Evolutionary conservation across 2,888 invertebrate genomes (phyloP).

Genomic region (Leucophenga maculata): DNA sequence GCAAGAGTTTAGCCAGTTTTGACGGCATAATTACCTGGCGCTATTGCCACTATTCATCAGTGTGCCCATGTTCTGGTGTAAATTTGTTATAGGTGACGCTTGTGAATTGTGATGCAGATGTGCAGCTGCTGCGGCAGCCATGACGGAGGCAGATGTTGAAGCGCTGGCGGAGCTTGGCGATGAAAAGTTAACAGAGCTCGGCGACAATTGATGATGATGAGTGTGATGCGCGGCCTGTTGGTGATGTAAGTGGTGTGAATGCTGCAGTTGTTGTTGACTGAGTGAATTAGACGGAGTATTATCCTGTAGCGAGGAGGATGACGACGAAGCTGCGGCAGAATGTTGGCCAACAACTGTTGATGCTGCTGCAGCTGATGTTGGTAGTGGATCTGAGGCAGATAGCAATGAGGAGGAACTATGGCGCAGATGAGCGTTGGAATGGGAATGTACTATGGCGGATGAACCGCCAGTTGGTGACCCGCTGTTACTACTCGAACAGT

Average conservation of each 20-base stretch:
- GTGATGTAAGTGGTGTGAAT: constrained; percentile 40
- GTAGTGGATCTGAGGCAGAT: constrained; percentile 47
- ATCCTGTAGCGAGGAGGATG: constrained; percentile 11
- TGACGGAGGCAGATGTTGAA: constrained; percentile 60
- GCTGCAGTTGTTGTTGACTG: constrained; percentile 29
- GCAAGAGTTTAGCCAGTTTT: not conserved
- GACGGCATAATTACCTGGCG: constrained; percentile 64
- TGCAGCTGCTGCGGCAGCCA: constrained; percentile 68
- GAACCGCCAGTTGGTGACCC: constrained; percentile 53
- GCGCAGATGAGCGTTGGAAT: constrained; percentile 51
- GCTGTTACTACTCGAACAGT: constrained; percentile 56
- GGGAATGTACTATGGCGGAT: constrained; percentile 43
- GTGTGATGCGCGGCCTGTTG: constrained; percentile 45
- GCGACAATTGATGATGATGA: constrained; percentile 41
- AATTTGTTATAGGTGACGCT: constrained; percentile 71
- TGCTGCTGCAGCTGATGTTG: constrained; percentile 46
- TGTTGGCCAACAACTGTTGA: constrained; percentile 42
- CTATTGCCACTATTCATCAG: constrained; percentile 72
- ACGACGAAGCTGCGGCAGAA: constrained; percentile 40
- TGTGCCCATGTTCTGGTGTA: constrained; percentile 72
- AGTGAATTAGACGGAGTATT: not conserved
- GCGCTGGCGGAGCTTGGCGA: constrained; percentile 43
- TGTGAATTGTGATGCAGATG: constrained; percentile 69
- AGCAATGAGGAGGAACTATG: constrained; percentile 48
- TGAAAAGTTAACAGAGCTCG: constrained; percentile 3